Percentiles rank a stretch among this genome's conserved stretches.
phyloP scores from a whole-genome alignment of 2,888 invertebrate species.

The Pilophorus perplexus region DNA sequence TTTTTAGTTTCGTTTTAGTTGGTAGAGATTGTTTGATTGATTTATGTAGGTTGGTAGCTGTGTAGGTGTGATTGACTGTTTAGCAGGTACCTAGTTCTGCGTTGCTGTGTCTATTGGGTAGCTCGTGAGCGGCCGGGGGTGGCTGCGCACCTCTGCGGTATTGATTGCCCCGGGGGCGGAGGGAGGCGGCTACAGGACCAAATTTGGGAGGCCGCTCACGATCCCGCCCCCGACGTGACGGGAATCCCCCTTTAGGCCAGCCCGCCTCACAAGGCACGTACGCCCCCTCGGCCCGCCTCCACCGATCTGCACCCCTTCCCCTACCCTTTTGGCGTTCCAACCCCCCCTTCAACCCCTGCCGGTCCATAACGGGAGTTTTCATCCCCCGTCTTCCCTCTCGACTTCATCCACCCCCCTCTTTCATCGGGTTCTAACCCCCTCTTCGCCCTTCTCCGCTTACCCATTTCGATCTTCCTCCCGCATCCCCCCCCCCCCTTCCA shows the following conservation, averaged over 20 bases:
- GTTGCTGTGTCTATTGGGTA: constrained; percentile 4
- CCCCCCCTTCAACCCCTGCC: constrained; percentile 8
- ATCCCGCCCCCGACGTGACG: constrained; percentile 43
- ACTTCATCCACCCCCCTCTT: background rate
- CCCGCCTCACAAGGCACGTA: constrained; percentile 15
- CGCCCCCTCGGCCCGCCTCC: constrained; percentile 2
- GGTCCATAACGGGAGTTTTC: too few relatives aligned
- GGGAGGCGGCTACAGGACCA: constrained; percentile 9
- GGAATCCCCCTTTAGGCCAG: constrained; percentile 15
- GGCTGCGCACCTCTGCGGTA: constrained; percentile 38
- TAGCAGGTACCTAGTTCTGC: constrained; percentile 10
- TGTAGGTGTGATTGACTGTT: constrained; percentile 13
- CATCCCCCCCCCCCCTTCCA: too few relatives aligned
- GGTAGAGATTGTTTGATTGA: too few relatives aligned
- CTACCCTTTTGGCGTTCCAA: background rate
- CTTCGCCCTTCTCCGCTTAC: constrained; percentile 15
- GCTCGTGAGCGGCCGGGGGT: constrained; percentile 14
- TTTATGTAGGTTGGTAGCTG: too few relatives aligned
- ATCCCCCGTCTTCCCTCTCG: too few relatives aligned
- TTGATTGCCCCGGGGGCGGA: constrained; percentile 24
- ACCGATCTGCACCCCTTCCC: background rate
- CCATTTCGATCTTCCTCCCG: too few relatives aligned
- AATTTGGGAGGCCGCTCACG: constrained; percentile 40
- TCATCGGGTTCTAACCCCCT: background rate
- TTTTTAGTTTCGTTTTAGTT: too few relatives aligned